These are phyloP conservation scores for Penaeus japonicus DNA, from an alignment of 1,140 invertebrate species.

Conservation along the genomic window DNA sequence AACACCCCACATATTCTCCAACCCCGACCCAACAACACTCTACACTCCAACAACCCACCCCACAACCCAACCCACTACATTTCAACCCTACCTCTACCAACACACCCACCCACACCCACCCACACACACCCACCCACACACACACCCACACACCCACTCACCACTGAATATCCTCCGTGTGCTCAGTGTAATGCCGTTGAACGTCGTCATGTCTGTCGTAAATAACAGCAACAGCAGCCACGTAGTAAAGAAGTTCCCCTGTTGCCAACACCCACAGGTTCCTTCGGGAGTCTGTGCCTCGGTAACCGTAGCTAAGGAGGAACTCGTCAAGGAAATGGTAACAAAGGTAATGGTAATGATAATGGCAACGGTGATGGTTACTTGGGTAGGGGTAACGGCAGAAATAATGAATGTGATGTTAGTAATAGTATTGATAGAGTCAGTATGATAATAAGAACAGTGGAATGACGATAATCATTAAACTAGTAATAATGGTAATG, in stretches of 20 bases:
- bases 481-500: too few species aligned
- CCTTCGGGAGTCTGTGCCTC: slow-evolving; percentile 83
- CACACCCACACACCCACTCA: slow-evolving; percentile 58
- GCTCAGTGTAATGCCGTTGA: slow-evolving; percentile 91
- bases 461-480: too few species aligned
- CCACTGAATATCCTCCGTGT: slow-evolving; percentile 90
- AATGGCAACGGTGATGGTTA: too few species aligned
- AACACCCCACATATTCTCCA: too few species aligned
- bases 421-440: too few species aligned
- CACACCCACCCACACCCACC: not conserved
- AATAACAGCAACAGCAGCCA: slow-evolving; percentile 89
- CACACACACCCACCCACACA: slow-evolving; percentile 28
- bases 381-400: too few species aligned
- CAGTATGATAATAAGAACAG: too few species aligned
- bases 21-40: too few species aligned
- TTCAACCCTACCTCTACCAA: not conserved
- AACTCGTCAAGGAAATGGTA: slow-evolving; percentile 60
- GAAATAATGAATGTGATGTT: too few species aligned
- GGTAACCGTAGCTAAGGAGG: slow-evolving; percentile 82
- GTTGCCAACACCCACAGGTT: slow-evolving; percentile 92
- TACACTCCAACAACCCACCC: too few species aligned
- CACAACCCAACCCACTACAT: not conserved
- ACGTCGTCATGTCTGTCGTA: slow-evolving; percentile 88
- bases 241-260: slow-evolving; percentile 91
- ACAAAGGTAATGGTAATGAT: too few species aligned